Conservation (phyloP, 2,113 vertebrate species). For the Myotis yumanensis region DNA sequence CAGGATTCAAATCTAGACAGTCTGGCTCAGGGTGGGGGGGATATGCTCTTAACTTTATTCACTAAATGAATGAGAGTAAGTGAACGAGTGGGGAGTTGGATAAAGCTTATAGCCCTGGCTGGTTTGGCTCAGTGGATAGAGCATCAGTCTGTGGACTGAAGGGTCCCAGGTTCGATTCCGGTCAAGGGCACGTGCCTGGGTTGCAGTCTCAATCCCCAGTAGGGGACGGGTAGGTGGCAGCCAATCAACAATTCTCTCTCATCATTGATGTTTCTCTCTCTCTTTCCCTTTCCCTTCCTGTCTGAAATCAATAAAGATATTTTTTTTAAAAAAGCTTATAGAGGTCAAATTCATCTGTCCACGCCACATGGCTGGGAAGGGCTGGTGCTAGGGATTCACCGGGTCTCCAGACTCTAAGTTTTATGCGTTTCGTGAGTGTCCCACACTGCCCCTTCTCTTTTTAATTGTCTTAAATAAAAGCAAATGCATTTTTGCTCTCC, state of each 20-base stretch:
- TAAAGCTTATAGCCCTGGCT: not conserved
- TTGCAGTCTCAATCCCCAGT: too few relatives aligned
- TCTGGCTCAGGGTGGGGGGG: not conserved
- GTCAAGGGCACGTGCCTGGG: too few relatives aligned
- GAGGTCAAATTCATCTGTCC: not conserved
- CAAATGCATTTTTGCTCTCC: constrained; percentile 65
- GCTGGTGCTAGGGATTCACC: not conserved
- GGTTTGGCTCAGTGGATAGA: too few relatives aligned
- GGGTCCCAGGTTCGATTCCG: too few relatives aligned
- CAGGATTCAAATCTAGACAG: not conserved
- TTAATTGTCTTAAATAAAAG: constrained; percentile 74
- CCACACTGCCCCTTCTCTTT: constrained; percentile 47
- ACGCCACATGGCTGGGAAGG: rapidly evolving
- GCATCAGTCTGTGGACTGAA: too few relatives aligned
- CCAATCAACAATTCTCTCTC: too few relatives aligned
- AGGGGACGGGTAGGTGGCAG: too few relatives aligned
- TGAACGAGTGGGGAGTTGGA: not conserved
- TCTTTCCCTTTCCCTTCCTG: too few relatives aligned
- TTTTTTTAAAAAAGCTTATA: not conserved
- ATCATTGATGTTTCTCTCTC: too few relatives aligned
- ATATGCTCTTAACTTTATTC: not conserved
- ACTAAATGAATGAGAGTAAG: not conserved
- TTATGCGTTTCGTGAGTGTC: not conserved
- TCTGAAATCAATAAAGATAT: too few relatives aligned
- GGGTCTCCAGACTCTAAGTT: not conserved